phyloP scores from a whole-genome alignment of 2,797 vertebrate species.

The Crenuchus spilurus region DNA sequence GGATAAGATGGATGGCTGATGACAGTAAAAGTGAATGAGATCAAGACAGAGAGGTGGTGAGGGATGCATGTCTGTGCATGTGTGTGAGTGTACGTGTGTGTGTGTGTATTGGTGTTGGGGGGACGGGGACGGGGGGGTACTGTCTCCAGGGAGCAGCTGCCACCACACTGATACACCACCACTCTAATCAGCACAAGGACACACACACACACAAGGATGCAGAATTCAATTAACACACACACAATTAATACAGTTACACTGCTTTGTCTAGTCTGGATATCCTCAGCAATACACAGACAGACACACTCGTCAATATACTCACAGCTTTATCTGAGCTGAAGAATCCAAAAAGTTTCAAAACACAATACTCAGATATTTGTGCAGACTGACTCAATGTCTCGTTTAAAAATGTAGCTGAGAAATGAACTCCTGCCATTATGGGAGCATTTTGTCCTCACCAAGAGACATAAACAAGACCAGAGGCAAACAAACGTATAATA shows the following conservation, averaged over 20 bases:
- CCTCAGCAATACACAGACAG: conserved; percentile 2
- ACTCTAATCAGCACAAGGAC: conserved; percentile 52
- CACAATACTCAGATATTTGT: too few relatives aligned
- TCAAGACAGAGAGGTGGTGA: conserved; percentile 1
- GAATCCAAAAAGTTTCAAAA: too few relatives aligned
- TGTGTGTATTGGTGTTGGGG: neutral
- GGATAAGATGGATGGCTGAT: conserved; percentile 13
- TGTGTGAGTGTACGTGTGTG: neutral
- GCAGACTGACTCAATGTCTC: too few relatives aligned
- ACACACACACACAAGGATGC: conserved; percentile 27
- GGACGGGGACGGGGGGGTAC: neutral
- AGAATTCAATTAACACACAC: conserved; percentile 41
- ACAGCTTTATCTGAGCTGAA: neutral
- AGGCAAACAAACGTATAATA: too few relatives aligned
- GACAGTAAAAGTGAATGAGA: neutral
- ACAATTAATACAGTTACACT: conserved; percentile 3
- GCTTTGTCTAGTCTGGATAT: conserved; percentile 6
- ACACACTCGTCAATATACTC: conserved; percentile 13
- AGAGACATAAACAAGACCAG: too few relatives aligned
- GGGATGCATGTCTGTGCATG: neutral
- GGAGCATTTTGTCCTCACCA: too few relatives aligned
- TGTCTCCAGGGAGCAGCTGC: conserved; percentile 53
- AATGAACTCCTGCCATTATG: too few relatives aligned
- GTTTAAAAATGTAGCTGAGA: too few relatives aligned
- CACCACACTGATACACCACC: conserved; percentile 50